A percentile compares a stretch with the other conserved stretches of the same genome.
phyloP scores from a whole-genome alignment of 2,797 vertebrate species.

The Phylloscopus collybita region DNA sequence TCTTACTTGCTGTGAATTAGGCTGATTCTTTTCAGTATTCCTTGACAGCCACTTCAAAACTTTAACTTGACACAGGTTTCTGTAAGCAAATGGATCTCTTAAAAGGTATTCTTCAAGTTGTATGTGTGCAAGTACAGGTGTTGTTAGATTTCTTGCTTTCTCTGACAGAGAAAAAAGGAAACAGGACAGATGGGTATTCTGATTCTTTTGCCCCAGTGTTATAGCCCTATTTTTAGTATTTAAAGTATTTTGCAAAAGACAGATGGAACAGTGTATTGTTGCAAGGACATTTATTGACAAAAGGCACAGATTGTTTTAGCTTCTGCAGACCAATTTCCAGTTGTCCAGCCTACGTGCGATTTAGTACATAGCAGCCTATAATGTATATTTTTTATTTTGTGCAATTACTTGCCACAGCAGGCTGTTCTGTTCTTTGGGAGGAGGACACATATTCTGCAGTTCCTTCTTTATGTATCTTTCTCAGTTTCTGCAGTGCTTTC shows the following conservation, averaged over 20 bases:
- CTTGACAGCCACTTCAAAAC: background rate
- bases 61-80: background rate
- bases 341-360: background rate
- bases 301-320: background rate
- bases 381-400: background rate
- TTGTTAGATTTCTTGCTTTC: background rate
- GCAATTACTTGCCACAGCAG: background rate
- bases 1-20: background rate
- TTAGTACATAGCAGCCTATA: background rate
- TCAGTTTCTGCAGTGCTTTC: background rate
- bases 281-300: background rate
- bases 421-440: background rate
- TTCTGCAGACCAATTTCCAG: background rate
- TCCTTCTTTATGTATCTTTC: background rate
- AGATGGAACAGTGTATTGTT: background rate
- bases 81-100: background rate
- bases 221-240: background rate
- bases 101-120: background rate
- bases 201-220: background rate
- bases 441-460: background rate
- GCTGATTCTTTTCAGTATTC: background rate
- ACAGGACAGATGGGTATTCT: background rate
- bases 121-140: background rate
- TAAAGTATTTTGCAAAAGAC: background rate
- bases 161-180: background rate